Conservation (phyloP, 1,140 invertebrate species). For the Octopus bimaculoides region DNA sequence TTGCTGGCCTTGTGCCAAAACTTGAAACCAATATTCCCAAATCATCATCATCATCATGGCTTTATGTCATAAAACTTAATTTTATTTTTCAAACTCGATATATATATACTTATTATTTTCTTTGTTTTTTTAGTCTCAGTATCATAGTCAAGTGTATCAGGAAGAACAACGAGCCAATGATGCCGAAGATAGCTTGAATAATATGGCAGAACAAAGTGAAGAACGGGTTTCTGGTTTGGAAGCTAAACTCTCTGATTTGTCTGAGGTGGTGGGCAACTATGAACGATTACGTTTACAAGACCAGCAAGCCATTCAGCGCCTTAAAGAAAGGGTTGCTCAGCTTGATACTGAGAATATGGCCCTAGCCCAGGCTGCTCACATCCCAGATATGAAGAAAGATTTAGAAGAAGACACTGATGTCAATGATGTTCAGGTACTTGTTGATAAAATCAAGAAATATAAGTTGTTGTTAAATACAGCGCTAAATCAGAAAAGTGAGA, state of each 20-base stretch:
- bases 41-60: not conserved
- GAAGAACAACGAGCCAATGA: constrained; percentile 51
- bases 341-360: constrained; percentile 56
- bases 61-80: not conserved
- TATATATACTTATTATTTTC: not conserved
- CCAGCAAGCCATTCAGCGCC: constrained; percentile 71
- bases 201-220: constrained; percentile 63
- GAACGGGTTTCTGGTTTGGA: constrained; percentile 76
- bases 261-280: constrained; percentile 75
- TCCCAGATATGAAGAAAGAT: constrained; percentile 17
- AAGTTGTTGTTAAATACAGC: constrained; percentile 50
- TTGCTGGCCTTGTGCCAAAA: too few relatives aligned
- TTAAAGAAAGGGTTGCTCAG: constrained; percentile 62
- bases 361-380: constrained; percentile 39
- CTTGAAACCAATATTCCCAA: too few relatives aligned
- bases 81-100: not conserved
- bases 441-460: constrained; percentile 49
- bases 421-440: constrained; percentile 50
- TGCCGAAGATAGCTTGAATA: constrained; percentile 46
- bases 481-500: constrained; percentile 51
- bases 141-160: constrained; percentile 50
- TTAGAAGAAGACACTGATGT: constrained; percentile 34
- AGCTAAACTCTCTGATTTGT: constrained; percentile 75
- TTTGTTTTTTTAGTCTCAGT: constrained; percentile 57
- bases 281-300: constrained; percentile 73